Base-by-base conservation (phyloP, 2,888 invertebrate species). In the Apoda limacodes region DNA sequence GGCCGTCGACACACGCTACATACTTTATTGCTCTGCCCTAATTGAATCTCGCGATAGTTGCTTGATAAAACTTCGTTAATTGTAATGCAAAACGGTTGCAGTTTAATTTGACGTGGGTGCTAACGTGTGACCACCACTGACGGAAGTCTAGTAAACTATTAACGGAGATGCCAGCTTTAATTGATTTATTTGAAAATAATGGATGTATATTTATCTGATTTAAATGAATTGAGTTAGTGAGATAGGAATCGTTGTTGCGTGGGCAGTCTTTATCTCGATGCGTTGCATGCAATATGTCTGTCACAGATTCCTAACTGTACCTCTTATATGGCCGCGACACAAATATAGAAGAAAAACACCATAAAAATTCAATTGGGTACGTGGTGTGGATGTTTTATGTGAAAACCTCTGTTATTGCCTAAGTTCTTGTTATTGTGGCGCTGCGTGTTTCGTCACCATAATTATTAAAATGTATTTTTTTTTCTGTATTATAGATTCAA, bases 301-400 rank as follows among this genome's bases (percentile, higher is more conserved):
- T 54, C 51, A 60, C 52, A 61, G 66, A 71, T 72, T 71, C 66
- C 70, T 74, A 75, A 74, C 72, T 69, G 69, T 71, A 65, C 54
- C 45, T 45, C 39, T 45, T 55, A 58, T 50, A 57, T 51, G 40
- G 45, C 38, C 40, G 50, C 58, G 59, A 60, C 57, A 67, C 55
- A 56, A 52, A 63, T 60, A 51, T 42, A 41, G 7, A 24, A 33
- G 37, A 35, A 36, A 48, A 46, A 49, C 55, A 59, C 58, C 58
- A 60, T 71, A 67, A 68, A 69, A 68, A 67, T 61, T 62, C 65
- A 66, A 63, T 67, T 58, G 58, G 55, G 50, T 42, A 52, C 58
- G 55, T 28, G 13, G 49, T 45, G 40, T 41, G 30, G 34, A 39
- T 40, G 35, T 48, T 49, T 60, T 59, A 64, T 60, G 55, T 54